Evolutionary conservation across 2,888 invertebrate genomes (phyloP), one percentile per base, ranked within the genome.

Genomic region (Macroteleia sp.): DNA sequence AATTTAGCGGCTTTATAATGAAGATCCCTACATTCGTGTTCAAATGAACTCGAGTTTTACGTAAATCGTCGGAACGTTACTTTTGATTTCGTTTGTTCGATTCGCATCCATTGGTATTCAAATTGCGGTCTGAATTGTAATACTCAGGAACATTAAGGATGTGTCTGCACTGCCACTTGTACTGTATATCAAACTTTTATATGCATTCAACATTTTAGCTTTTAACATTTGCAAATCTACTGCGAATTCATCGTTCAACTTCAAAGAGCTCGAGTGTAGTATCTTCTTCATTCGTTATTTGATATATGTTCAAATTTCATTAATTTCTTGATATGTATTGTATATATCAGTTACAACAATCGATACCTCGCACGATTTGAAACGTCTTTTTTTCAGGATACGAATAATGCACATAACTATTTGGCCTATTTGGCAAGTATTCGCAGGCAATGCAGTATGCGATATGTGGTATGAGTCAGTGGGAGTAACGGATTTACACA

Each of bases 401-500:
- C 17, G 46, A 39, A 12, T 69, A 57, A 50, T 50, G 25, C 50
- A 19, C 20, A 36, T 67, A 67, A 42, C 56, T 67, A 56, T 69
- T 69, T 57, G 57, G 57, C 69, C 57, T 69, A 69, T 69, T 69
- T 69, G 57, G 69, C 57, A 57, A 57, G 50, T 57, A 67, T 59
- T 59, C 69, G 56, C 34, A 25, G 42, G 50, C 69, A 59, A 32
- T 59, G 69, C 69, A 42, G 69, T 57, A 48, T 34, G 67, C 41
- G 67, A 67, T 67, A 44, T 25, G 50, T 52, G 50, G 50, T 34
- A 28, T 32, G 57, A 61, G 50, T 66, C 66, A 34, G 44, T 20
- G 50, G 32, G 59, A 42, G 59, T 59, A 50, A 59, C 71, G 54
- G 71, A 71, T 70, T 70, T 70, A 54, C 70, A 70, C 61, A 61